Base-by-base conservation (phyloP, 2,888 invertebrate species). In the Ophonus ardosiacus region DNA sequence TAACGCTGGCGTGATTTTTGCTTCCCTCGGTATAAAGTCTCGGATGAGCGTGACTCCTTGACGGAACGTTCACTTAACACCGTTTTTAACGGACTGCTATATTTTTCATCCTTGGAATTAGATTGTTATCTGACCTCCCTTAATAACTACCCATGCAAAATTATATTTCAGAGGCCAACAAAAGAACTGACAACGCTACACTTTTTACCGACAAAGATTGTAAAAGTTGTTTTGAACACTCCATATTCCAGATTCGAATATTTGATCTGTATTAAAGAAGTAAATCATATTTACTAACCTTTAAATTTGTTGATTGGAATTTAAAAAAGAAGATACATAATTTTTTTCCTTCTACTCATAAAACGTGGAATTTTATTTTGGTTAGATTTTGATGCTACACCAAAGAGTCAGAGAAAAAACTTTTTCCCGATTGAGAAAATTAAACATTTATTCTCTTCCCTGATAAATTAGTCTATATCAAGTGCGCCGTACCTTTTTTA, bases 61-160 rank as follows among this genome's bases (percentile, higher is more conserved):
- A 80, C 61, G 80, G 21, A 80, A 80, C 80, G 80, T 61, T 80
- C 80, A 80, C 61, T 80, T 80, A 80, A 80, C 80, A 80, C 80
- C 40, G 17, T 80, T 80, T 80, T 80, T 80, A 80, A 78, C 78
- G 59, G 59, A 61, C 80, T 59, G 59, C 79, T 61, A 63, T 80
- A 80, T 80, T 80, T 80, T 61, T 61, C 61, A 80, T 61, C 80
- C 80, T 61, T 38, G 80, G 80, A 80, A 38, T 59, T 13, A 57
- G 78, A 80, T 80, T 61, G 40, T 61, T 61, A 80, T 80, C 80
- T 31, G 31, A 31, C 59, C 38, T 24, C 40, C 61, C 80, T 80
- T 80, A 80, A 80, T 80, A 80, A 80, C 80, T 40, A 80, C 61
- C 31, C 61, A 40, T n/a, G 61, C 40, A 80, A 61, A 38, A 61